Conservation (phyloP, 1,140 invertebrate genomes). For the Antheraea mylitta region DNA sequence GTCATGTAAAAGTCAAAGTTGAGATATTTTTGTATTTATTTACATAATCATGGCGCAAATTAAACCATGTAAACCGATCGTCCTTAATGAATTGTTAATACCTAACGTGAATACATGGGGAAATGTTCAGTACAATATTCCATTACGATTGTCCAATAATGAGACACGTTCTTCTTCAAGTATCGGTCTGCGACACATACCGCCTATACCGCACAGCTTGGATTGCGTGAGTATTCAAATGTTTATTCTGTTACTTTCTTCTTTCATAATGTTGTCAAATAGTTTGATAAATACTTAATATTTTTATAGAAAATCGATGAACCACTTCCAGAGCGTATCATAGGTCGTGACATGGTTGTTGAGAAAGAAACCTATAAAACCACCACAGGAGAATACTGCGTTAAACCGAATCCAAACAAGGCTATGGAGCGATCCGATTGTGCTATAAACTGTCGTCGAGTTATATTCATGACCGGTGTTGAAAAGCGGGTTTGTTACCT, state of each 20-base stretch:
- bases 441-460: conserved; percentile 57
- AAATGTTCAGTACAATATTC: conserved; percentile 73
- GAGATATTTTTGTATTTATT: conserved; percentile 22
- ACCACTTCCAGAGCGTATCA: conserved; percentile 53
- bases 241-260: background rate
- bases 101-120: conserved; percentile 73
- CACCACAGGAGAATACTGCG: conserved; percentile 62
- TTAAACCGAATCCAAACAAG: conserved; percentile 67
- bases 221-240: conserved; percentile 55
- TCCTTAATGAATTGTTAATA: conserved; percentile 57
- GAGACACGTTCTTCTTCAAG: conserved; percentile 59
- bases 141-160: conserved; percentile 56
- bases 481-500: conserved; percentile 53
- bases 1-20: background rate
- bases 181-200: conserved; percentile 64
- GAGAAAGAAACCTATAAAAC: conserved; percentile 67
- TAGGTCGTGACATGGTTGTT: conserved; percentile 62
- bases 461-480: conserved; percentile 65
- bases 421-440: conserved; percentile 67
- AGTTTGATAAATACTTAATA: background rate
- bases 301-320: conserved; percentile 61
- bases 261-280: background rate
- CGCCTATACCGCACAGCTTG: conserved; percentile 54
- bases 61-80: conserved; percentile 33
- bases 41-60: conserved; percentile 35